Conservation (phyloP, 2,797 vertebrate genomes). For the Melanotaenia pygmaea region DNA sequence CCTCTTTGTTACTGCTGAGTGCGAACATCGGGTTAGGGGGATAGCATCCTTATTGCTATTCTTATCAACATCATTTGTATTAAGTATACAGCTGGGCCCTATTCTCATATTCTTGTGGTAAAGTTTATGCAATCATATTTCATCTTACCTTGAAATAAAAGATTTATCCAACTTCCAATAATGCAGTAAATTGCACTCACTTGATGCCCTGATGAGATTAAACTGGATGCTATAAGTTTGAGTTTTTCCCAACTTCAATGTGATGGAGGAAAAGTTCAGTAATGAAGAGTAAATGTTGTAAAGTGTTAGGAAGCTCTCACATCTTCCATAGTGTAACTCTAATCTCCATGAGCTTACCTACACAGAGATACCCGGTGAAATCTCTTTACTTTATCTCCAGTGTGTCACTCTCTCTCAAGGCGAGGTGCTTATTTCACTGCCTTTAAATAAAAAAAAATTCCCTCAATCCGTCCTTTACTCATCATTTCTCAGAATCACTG, state of each 20-base stretch:
- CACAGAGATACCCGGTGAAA: slow-evolving; percentile 15
- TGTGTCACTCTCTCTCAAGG: slow-evolving; percentile 37
- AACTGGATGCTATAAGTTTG: slow-evolving; percentile 6
- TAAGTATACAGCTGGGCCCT: background rate
- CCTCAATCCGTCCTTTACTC: slow-evolving; percentile 36
- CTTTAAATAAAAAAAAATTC: slow-evolving; percentile 19
- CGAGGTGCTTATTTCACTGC: slow-evolving; percentile 60
- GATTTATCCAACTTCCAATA: background rate
- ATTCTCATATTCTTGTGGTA: background rate
- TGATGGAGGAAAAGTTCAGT: slow-evolving; percentile 14
- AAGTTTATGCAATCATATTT: slow-evolving; percentile 59
- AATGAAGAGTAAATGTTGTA: background rate
- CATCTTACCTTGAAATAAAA: background rate
- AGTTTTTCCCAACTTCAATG: slow-evolving; percentile 11
- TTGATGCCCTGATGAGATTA: slow-evolving; percentile 8
- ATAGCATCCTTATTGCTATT: background rate
- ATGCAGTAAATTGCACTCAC: slow-evolving; percentile 39
- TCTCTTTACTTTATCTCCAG: slow-evolving; percentile 13
- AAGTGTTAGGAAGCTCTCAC: background rate
- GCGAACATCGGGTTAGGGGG: slow-evolving; percentile 5
- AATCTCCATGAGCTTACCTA: slow-evolving; percentile 15
- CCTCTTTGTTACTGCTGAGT: background rate
- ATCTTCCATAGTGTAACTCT: slow-evolving; percentile 9
- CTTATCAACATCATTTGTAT: background rate
- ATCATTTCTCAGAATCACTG: slow-evolving; percentile 51